Evolutionary conservation across 2,888 invertebrate species (phyloP).

Genomic region (Byasa hedistus): DNA sequence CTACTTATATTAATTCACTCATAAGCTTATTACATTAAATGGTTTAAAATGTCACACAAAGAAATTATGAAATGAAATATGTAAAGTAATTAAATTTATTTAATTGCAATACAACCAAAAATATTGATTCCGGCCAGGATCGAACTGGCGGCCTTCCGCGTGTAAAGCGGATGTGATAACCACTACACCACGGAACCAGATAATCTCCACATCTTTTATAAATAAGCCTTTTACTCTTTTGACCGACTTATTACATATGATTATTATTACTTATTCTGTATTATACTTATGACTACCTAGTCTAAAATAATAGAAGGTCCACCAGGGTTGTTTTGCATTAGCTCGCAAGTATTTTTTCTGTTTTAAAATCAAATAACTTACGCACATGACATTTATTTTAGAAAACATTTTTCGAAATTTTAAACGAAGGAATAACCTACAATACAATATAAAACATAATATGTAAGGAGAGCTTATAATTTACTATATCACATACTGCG

Average conservation of each 20-base stretch:
- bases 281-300: too few relatives aligned
- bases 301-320: too few relatives aligned
- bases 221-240: background rate
- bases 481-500: background rate
- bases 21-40: too few relatives aligned
- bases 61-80: background rate
- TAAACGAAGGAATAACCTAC: background rate
- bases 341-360: too few relatives aligned
- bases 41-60: too few relatives aligned
- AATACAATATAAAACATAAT: background rate
- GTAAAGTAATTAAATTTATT: background rate
- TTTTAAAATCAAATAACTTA: too few relatives aligned
- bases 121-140: conserved; percentile 26
- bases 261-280: too few relatives aligned
- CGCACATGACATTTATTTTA: background rate
- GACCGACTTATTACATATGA: too few relatives aligned
- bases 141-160: conserved; percentile 28
- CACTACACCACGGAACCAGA: conserved; percentile 32
- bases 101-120: background rate
- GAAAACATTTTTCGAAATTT: background rate
- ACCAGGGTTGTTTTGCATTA: too few relatives aligned
- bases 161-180: conserved; percentile 30
- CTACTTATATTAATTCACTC: background rate
- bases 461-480: background rate
- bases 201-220: background rate